Conservation (phyloP, 1,140 invertebrate genomes). For the Lordiphosa collinella region DNA sequence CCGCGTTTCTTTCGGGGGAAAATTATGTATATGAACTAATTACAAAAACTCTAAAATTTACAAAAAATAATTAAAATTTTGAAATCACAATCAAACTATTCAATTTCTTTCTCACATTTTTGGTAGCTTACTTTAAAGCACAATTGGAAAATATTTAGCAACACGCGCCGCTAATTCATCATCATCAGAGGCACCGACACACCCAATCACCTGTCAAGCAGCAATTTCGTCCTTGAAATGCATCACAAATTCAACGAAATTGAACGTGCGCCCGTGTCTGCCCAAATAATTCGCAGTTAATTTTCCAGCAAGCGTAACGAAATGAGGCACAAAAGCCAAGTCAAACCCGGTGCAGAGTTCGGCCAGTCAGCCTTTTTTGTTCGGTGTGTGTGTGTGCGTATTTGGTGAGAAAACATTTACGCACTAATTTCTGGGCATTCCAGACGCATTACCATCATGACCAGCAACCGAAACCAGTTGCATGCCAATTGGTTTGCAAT, state of each 20-base stretch:
- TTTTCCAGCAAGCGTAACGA: constrained; percentile 72
- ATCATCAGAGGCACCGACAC: constrained; percentile 31
- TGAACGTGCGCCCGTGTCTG: constrained; percentile 58
- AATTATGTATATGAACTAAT: no score
- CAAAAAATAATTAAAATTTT: no score
- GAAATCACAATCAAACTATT: no score
- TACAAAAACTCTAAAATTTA: no score
- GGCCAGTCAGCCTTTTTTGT: not conserved
- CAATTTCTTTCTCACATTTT: constrained; percentile 25
- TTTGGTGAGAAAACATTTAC: constrained; percentile 79
- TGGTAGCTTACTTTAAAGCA: constrained; percentile 9
- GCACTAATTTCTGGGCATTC: constrained; percentile 71
- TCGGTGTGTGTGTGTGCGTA: constrained; percentile 38
- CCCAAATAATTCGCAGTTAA: constrained; percentile 73
- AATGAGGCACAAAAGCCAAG: constrained; percentile 59
- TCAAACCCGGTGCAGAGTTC: constrained; percentile 2
- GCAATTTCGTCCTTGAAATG: constrained; percentile 32
- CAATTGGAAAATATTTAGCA: constrained; percentile 20
- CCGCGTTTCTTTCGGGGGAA: no score
- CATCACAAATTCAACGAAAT: constrained; percentile 62
- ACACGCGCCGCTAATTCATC: constrained; percentile 41
- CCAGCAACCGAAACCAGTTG: constrained; percentile 61
- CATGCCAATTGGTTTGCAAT: constrained; percentile 78
- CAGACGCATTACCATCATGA: constrained; percentile 25
- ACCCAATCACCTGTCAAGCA: constrained; percentile 52